Evolutionary conservation across 2,888 invertebrate species (phyloP), one percentile per base, ranked within the genome.

Genomic region (Galerucella nymphaeae): DNA sequence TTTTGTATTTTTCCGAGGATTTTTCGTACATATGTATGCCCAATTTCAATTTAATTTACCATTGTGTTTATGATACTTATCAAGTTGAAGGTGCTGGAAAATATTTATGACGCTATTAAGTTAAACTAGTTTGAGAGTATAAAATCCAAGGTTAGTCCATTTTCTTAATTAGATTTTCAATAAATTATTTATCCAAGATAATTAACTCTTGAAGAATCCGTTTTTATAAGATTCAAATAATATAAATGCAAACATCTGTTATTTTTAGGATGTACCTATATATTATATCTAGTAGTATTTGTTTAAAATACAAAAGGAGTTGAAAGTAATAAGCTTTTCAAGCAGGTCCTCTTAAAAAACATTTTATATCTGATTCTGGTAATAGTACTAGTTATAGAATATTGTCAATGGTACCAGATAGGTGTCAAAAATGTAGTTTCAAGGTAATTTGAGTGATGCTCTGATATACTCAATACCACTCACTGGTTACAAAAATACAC

Each of bases 21-120:
- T 18, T 53, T 53, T 18, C 18, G 18, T 53, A 16, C 18, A 53
- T 53, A 53, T 53, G 53, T 16, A 16, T 53, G 10, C 18, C 53
- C 53, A 18, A 53, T 53, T 18, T 18, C 53, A 53, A 53, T 53
- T 53, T 18, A 53, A 53, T 16, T 16, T 16, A 18, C 53, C 18
- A 11, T 53, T 2, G 48, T 14, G 11, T 53, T 18, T 53, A n/a
- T 18, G 16, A 2, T 16, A 53, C 3, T 16, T 16, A 18, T 53
- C 18, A 53, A 53, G 53, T 53, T 53, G 53, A 53, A 53, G 18
- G 16, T 53, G 53, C 18, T 10, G 16, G 16, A 53, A n/a, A 53
- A 53, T 53, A 53, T 53, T 53, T 53, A 53, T 53, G 53, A 50
- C 50, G 14, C 50, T 50, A 50, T 50, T 50, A 50, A 53, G 53